Base-by-base conservation (phyloP, 1,140 invertebrate species). In the Eueides isabella region DNA sequence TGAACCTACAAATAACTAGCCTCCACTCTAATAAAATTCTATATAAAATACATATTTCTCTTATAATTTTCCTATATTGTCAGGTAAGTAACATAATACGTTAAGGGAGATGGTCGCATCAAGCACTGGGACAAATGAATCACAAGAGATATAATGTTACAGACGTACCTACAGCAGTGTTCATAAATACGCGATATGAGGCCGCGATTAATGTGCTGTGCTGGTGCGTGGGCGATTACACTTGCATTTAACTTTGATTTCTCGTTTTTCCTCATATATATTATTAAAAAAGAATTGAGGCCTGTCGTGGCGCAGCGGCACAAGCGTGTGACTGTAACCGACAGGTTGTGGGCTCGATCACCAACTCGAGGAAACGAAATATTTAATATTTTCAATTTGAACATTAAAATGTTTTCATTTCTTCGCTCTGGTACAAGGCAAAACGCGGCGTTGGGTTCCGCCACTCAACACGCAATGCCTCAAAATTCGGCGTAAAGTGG, bases 141-240 rank as follows among this genome's bases (percentile, higher is more conserved):
- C 85, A 85, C 82, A 70, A 78, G 82, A 74, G 81, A 84, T 87
- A 82, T 87, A 85, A 81, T 84, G 85, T 88, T 89, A 87, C 86
- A 66, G 65, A 30, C 61, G 61, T 63, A 63, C 61, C 61, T 55
- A 74, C 68, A 74, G 76, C 74, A 82, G 87, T 86, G 89, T 89
- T 88, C 88, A 90, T 91, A 90, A 91, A 91, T 90, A 91, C 87
- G 80, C 80, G 78, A 83, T 85, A 87, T 86, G 86, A 84, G 85
- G 81, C 85, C 87, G 84, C 85, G 83, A 85, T 88, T 87, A 84
- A 88, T 89, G 83, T 79, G 72, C 72, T 69, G 80, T 80, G 75
- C 71, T 66, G 81, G 29, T 63, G 61, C 61, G 61, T 63, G 29
- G 61, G 61, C 61, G 61, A 44, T 48, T 48, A 48, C 48, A 55